Evolutionary conservation across 1,140 invertebrate species (phyloP).

Genomic region (Atta colombica): DNA sequence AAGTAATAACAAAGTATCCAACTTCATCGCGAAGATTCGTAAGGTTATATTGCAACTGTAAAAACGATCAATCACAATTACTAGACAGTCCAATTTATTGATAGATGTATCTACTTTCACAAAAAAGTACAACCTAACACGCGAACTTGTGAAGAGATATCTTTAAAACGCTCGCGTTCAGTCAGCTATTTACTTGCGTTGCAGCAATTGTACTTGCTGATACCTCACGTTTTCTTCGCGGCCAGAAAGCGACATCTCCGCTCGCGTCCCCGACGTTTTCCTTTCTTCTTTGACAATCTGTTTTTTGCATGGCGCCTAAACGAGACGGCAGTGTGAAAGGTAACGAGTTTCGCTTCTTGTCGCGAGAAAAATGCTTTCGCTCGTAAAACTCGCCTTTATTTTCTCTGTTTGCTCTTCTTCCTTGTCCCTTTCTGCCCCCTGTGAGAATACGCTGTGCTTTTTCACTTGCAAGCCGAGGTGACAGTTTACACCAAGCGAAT

Average conservation of each 20-base stretch:
- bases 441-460: slow-evolving; percentile 58
- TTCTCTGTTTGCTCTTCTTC: slow-evolving; percentile 54
- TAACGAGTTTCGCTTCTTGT: slow-evolving; percentile 67
- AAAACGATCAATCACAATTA: slow-evolving; percentile 7
- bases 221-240: slow-evolving; percentile 40
- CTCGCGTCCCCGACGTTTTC: slow-evolving; percentile 8
- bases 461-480: slow-evolving; percentile 68
- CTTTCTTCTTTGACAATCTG: slow-evolving; percentile 56
- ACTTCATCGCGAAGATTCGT: background rate
- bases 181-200: background rate
- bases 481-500: slow-evolving; percentile 70
- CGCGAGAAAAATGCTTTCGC: slow-evolving; percentile 63
- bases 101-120: slow-evolving; percentile 1
- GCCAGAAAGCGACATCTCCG: slow-evolving; percentile 7
- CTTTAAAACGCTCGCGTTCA: background rate
- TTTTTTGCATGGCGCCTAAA: slow-evolving; percentile 68
- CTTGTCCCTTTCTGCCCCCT: background rate
- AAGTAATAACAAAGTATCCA: slow-evolving; percentile 23
- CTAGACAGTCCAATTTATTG: slow-evolving; percentile 31
- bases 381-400: slow-evolving; percentile 69
- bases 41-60: background rate
- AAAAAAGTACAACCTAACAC: background rate
- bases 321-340: slow-evolving; percentile 46
- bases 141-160: background rate
- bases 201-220: slow-evolving; percentile 37